These are phyloP conservation scores for Diploscapter pachys DNA, from an alignment of 1,140 invertebrate genomes.

Conservation along the genomic window DNA sequence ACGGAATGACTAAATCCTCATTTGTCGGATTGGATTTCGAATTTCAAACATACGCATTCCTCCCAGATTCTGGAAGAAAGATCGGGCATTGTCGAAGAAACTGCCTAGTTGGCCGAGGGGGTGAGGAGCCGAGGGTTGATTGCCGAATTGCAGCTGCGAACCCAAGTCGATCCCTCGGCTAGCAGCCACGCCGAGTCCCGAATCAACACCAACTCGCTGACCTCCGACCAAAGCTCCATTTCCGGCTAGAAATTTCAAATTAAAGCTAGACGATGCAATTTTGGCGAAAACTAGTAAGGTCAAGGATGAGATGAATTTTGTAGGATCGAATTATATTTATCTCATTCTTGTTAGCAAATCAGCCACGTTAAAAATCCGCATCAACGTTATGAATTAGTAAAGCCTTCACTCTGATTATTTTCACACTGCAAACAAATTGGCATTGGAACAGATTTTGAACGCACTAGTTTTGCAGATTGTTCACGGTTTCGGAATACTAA, in stretches of 20 bases:
- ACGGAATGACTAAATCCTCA: too few relatives aligned
- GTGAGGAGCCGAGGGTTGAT: slow-evolving; percentile 9
- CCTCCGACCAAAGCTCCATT: slow-evolving; percentile 32
- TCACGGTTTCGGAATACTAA: slow-evolving; percentile 14
- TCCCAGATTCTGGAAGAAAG: slow-evolving; percentile 6
- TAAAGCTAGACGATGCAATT: neutral
- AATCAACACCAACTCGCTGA: slow-evolving; percentile 33
- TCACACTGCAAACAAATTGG: neutral
- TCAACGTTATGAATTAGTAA: neutral
- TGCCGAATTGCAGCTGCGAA: slow-evolving; percentile 32
- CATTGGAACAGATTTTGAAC: too few relatives aligned
- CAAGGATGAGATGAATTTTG: neutral
- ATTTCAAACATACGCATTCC: too few relatives aligned
- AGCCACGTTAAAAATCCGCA: neutral
- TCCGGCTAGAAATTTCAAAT: slow-evolving; percentile 25
- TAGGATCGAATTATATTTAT: neutral
- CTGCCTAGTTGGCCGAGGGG: slow-evolving; percentile 24
- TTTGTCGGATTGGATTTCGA: too few relatives aligned
- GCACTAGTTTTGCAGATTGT: too few relatives aligned
- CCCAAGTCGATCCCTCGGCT: slow-evolving; percentile 32
- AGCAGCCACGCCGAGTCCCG: slow-evolving; percentile 25
- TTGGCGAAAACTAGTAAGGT: neutral
- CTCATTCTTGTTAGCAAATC: neutral
- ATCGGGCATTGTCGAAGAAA: slow-evolving; percentile 25
- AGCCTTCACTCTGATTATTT: neutral